phyloP scores from a whole-genome alignment of 2,888 invertebrate genomes.

The Drosophila subquinaria region DNA sequence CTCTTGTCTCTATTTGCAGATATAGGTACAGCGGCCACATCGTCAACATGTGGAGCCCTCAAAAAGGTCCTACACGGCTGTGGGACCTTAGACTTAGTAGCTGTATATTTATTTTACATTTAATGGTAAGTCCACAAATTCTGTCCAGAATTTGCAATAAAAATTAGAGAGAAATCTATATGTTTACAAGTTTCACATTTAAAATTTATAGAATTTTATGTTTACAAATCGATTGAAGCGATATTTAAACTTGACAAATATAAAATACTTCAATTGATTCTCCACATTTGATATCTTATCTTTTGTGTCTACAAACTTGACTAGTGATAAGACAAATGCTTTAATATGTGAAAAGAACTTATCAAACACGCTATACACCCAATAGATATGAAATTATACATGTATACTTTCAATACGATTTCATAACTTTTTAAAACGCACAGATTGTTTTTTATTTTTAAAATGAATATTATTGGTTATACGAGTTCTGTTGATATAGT shows the following conservation, averaged over 20 bases:
- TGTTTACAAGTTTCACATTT: background rate
- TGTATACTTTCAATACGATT: background rate
- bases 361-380: background rate
- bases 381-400: background rate
- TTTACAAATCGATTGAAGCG: background rate
- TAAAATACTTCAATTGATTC: background rate
- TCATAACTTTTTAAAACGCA: background rate
- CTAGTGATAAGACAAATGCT: background rate
- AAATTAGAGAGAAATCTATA: background rate
- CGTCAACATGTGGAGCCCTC: conserved; percentile 86
- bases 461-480: background rate
- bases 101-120: conserved; percentile 85
- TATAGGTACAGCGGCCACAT: conserved; percentile 80
- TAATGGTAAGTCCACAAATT: conserved; percentile 83
- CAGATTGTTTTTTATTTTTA: too few relatives aligned
- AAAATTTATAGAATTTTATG: background rate
- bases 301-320: background rate
- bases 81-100: conserved; percentile 86
- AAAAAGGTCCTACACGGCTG: conserved; percentile 86
- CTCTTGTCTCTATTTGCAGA: conserved; percentile 71
- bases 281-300: background rate
- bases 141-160: background rate
- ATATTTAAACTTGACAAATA: background rate
- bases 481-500: background rate
- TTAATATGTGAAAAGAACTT: background rate